Conservation (phyloP, 2,113 vertebrate genomes). For the Rousettus leschenaultii region DNA sequence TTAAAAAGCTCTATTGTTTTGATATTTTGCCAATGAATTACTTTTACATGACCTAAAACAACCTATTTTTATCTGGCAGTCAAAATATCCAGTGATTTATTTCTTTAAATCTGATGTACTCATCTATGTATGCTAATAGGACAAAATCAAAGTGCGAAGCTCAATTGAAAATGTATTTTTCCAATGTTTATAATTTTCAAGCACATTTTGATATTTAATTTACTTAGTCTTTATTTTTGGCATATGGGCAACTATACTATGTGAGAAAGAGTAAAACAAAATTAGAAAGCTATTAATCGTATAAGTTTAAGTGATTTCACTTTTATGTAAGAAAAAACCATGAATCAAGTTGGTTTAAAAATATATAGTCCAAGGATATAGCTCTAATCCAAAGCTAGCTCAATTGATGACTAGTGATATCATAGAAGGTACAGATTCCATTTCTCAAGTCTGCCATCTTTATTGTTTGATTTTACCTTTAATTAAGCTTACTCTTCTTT, state of each 20-base stretch:
- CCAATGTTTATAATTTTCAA: neutral
- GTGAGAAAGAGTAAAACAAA: neutral
- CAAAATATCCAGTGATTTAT: neutral
- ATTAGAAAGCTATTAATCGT: neutral
- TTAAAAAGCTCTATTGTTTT: neutral
- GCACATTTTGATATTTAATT: neutral
- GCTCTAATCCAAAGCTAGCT: neutral
- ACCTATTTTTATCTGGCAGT: neutral
- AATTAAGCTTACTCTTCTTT: neutral
- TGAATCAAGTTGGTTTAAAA: neutral
- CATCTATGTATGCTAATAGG: neutral
- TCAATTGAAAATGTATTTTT: neutral
- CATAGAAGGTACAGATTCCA: neutral
- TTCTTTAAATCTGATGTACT: neutral
- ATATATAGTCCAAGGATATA: neutral
- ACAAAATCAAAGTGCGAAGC: neutral
- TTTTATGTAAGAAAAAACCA: neutral
- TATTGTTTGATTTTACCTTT: neutral
- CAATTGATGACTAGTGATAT: neutral
- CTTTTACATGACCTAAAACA: constrained; percentile 4
- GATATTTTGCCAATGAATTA: constrained; percentile 21
- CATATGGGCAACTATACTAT: neutral
- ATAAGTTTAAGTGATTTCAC: neutral
- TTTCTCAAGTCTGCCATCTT: neutral
- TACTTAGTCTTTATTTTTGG: neutral